Evolutionary conservation across 2,797 vertebrate genomes (phyloP), one percentile per base, ranked within the genome.

Genomic region (Tangara arthus): DNA sequence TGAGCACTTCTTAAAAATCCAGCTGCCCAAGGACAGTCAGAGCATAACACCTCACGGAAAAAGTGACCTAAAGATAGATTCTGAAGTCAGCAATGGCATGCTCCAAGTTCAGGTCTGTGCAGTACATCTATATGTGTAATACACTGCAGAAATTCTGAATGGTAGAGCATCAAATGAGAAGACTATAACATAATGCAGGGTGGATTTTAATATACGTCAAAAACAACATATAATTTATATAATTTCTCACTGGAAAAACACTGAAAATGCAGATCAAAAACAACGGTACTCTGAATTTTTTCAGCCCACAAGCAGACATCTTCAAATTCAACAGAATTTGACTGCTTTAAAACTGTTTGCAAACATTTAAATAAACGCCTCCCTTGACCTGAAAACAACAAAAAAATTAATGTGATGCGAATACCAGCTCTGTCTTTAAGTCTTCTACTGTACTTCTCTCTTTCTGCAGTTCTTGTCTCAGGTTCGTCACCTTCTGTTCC

Each of bases 341-440:
- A 41, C 37, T 73, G 16, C 70, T 68, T 89, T 73, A 88, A 91
- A 69, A 63, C 35, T 60, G 5, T 60, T 81, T 85, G 49, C 26
- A 84, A 64, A 30, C 15, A 22, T 18, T 82, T 65, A 71, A 90
- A 35, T 20, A 15, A 30, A 87, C 8, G 23, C 57, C 27, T 72
- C 47, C 56, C 57, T 65, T 69, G 65, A 81, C 70, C 20, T 64
- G 63, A 70, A 95, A 97, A 68, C 37, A 83, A 83, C 21, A 72
- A 90, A 87, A 82, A 71, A 28, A 76, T 65, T 24, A 89, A 68
- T 42, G 44, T 53, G 42, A 75, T 72, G 50, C 75, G 64, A 95
- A 91, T 98, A 99, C 99, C 99, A 99, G 98, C 94, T 99, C 99
- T 90, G 98, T 99, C 82, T 98, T 98, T 47, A 99, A 98, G 82